Conservation (phyloP, 2,888 invertebrate genomes). For the Pyrgus malvae region DNA sequence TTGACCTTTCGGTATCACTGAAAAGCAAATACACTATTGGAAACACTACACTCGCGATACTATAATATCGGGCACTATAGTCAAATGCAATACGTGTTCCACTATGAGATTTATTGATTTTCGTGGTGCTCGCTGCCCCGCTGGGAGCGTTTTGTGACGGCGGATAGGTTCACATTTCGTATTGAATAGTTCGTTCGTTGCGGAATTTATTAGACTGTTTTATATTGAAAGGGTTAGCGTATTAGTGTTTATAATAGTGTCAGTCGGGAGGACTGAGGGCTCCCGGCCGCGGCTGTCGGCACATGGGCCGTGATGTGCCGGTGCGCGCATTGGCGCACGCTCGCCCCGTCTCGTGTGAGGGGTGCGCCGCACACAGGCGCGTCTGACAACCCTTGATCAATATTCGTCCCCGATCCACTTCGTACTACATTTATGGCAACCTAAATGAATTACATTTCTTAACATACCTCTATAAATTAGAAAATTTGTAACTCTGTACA, state of each 20-base stretch:
- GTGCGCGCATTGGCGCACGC: slow-evolving; percentile 44
- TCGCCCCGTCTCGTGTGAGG: slow-evolving; percentile 39
- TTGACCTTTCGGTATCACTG: slow-evolving; percentile 60
- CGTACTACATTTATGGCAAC: slow-evolving; percentile 58
- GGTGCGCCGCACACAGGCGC: slow-evolving; percentile 53
- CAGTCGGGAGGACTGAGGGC: slow-evolving; percentile 43
- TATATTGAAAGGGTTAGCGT: slow-evolving; percentile 40
- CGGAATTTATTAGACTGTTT: slow-evolving; percentile 32
- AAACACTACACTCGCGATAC: slow-evolving; percentile 49
- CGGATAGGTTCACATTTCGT: slow-evolving; percentile 41
- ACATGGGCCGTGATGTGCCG: slow-evolving; percentile 55
- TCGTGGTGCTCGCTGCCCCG: slow-evolving; percentile 48
- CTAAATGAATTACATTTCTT: slow-evolving; percentile 45
- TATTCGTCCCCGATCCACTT: slow-evolving; percentile 62
- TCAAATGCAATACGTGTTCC: slow-evolving; percentile 55
- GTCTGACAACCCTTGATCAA: slow-evolving; percentile 67
- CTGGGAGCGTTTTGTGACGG: slow-evolving; percentile 39
- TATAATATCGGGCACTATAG: slow-evolving; percentile 44
- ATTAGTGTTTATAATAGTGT: slow-evolving; percentile 48
- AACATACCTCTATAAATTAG: neutral
- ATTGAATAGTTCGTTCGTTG: slow-evolving; percentile 22
- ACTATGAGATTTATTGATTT: slow-evolving; percentile 70
- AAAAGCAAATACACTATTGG: slow-evolving; percentile 68
- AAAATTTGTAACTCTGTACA: too few relatives aligned
- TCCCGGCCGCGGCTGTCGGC: slow-evolving; percentile 45